Conservation (phyloP, 2,113 vertebrate species). For the Anoura caudifer region DNA sequence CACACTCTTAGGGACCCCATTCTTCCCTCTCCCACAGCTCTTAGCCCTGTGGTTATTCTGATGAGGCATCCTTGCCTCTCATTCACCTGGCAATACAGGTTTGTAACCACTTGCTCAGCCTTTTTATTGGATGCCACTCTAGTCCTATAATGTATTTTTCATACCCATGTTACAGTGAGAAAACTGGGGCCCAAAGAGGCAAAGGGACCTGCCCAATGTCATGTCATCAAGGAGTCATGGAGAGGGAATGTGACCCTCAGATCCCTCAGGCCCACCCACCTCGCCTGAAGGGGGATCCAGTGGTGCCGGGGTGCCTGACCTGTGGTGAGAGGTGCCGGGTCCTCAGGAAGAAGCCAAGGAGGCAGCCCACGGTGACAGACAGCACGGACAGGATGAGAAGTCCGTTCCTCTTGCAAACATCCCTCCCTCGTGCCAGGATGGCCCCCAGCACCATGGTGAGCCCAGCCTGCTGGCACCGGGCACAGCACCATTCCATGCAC, state of each 20-base stretch:
- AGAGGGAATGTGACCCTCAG: neutral
- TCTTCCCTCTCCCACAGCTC: neutral
- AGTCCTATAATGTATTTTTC: neutral
- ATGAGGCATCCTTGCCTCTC: neutral
- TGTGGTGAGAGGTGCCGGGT: conserved; percentile 93
- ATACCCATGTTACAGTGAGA: neutral
- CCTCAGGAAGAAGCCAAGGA: conserved; percentile 96
- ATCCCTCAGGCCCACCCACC: neutral
- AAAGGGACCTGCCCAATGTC: neutral
- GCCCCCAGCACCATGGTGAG: conserved; percentile 88
- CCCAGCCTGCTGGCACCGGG: conserved; percentile 46
- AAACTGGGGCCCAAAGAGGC: neutral
- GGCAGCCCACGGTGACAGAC: conserved; percentile 95
- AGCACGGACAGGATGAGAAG: conserved; percentile 96
- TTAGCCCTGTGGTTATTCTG: accelerated
- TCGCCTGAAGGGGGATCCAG: neutral
- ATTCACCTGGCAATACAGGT: neutral
- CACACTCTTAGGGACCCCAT: too few species aligned
- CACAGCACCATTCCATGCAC: conserved; percentile 73
- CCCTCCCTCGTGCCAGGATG: conserved; percentile 89
- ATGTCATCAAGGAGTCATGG: neutral
- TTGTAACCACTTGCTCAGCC: neutral
- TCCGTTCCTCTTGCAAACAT: conserved; percentile 94
- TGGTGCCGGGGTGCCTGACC: conserved; percentile 81
- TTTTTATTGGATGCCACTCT: neutral